Evolutionary conservation across 2,888 invertebrate genomes (phyloP).

Genomic region (Megamerina dolium): DNA sequence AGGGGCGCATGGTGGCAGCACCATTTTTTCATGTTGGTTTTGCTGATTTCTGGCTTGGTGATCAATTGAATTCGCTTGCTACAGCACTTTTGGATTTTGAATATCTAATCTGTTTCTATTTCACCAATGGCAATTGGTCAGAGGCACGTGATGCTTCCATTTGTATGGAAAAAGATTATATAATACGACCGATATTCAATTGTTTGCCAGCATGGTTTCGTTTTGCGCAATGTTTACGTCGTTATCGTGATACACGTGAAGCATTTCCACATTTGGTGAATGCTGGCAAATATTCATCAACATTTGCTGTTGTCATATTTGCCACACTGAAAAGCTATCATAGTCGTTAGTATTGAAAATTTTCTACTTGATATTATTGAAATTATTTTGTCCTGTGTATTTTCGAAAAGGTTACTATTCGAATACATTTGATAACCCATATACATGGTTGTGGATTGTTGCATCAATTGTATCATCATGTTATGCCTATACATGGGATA

Average conservation of each 20-base stretch:
- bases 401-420: constrained; percentile 53
- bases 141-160: constrained; percentile 56
- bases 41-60: constrained; percentile 98
- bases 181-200: constrained; percentile 78
- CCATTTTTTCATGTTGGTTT: constrained; percentile 92
- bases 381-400: neutral
- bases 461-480: constrained; percentile 81
- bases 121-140: constrained; percentile 69
- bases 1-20: constrained; percentile 80
- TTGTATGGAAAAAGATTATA: constrained; percentile 64
- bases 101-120: constrained; percentile 88
- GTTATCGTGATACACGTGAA: constrained; percentile 90
- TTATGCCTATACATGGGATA: constrained; percentile 97
- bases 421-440: constrained; percentile 69
- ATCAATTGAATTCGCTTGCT: constrained; percentile 90
- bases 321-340: constrained; percentile 64
- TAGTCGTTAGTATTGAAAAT: constrained; percentile 53
- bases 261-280: constrained; percentile 95
- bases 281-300: constrained; percentile 96
- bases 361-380: constrained; percentile 3
- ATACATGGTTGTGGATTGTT: constrained; percentile 83
- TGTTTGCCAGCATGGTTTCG: constrained; percentile 96
- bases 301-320: constrained; percentile 90
- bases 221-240: constrained; percentile 92
- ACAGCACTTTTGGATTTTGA: constrained; percentile 90